Percentiles rank a stretch among this genome's conserved stretches.
Evolutionary conservation across 2,888 invertebrate genomes (phyloP).

Genomic region (Trissoscelio sp.): DNA sequence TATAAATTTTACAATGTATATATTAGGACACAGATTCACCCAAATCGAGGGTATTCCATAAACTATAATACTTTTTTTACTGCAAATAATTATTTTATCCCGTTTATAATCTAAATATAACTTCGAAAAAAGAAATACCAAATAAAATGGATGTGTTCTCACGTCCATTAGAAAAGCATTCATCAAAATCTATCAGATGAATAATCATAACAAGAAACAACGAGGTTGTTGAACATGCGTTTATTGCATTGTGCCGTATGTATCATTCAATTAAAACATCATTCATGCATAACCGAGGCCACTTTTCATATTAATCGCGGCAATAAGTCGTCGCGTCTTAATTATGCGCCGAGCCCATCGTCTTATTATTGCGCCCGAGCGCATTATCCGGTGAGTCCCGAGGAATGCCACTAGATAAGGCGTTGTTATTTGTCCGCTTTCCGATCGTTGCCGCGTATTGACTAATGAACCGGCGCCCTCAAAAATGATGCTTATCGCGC

Average conservation of each 20-base stretch:
- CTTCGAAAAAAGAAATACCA: too few species aligned
- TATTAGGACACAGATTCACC: too few species aligned
- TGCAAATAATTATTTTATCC: too few species aligned
- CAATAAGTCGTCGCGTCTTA: constrained; percentile 64
- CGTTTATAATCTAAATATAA: too few species aligned
- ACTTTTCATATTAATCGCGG: constrained; percentile 63
- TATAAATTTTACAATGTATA: too few species aligned
- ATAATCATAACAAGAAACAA: constrained; percentile 63
- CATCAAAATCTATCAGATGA: constrained; percentile 45
- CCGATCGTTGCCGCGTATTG: constrained; percentile 43
- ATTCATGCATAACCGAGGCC: constrained; percentile 55
- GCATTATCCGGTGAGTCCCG: constrained; percentile 51
- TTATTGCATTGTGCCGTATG: constrained; percentile 56
- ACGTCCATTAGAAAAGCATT: constrained; percentile 54
- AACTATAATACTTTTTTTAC: too few species aligned
- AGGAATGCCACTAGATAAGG: constrained; percentile 60
- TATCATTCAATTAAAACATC: constrained; percentile 66
- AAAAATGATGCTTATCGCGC: constrained; percentile 59
- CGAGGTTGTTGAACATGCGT: constrained; percentile 56
- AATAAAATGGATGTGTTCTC: too few species aligned
- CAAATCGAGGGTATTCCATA: too few species aligned
- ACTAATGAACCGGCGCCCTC: constrained; percentile 46
- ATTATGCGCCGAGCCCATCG: constrained; percentile 56
- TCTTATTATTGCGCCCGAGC: constrained; percentile 51
- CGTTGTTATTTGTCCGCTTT: constrained; percentile 46